A percentile compares a stretch with the other conserved stretches of the same genome.
phyloP scores from a whole-genome alignment of 2,113 vertebrate species.

The Takifugu flavidus region DNA sequence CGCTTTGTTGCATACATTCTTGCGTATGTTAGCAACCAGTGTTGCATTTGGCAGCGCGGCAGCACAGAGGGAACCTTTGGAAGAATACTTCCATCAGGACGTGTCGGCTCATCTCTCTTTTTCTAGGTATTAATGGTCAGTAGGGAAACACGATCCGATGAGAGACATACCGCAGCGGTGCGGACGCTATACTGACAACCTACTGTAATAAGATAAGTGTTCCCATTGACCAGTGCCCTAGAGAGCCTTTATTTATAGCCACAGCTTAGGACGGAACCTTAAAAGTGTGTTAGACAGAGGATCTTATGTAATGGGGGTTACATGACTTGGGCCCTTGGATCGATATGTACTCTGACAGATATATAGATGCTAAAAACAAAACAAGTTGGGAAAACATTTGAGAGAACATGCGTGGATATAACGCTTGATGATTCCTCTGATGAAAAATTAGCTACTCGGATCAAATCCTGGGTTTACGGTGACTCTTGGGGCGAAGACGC shows the following conservation, averaged over 20 bases:
- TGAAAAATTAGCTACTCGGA: conserved; percentile 33
- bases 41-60: background rate
- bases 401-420: background rate
- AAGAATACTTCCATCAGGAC: background rate
- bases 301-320: conserved; percentile 6
- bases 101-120: background rate
- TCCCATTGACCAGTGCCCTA: conserved; percentile 29
- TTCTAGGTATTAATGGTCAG: conserved; percentile 11
- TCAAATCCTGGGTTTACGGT: conserved; percentile 12
- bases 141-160: conserved; percentile 29
- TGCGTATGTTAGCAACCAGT: background rate
- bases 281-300: background rate
- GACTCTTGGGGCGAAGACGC: conserved; percentile 14
- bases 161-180: conserved; percentile 14
- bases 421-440: conserved; percentile 33
- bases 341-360: conserved; percentile 31
- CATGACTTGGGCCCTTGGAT: conserved; percentile 12
- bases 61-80: background rate
- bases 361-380: no score
- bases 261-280: conserved; percentile 8
- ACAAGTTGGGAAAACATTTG: background rate
- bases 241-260: conserved; percentile 50
- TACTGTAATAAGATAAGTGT: conserved; percentile 16
- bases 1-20: background rate
- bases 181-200: background rate